A percentile compares a stretch with the other conserved stretches of the same genome.
These are phyloP conservation scores for Syngnathus scovelli DNA, from an alignment of 2,113 vertebrate genomes.

Conservation along the genomic window DNA sequence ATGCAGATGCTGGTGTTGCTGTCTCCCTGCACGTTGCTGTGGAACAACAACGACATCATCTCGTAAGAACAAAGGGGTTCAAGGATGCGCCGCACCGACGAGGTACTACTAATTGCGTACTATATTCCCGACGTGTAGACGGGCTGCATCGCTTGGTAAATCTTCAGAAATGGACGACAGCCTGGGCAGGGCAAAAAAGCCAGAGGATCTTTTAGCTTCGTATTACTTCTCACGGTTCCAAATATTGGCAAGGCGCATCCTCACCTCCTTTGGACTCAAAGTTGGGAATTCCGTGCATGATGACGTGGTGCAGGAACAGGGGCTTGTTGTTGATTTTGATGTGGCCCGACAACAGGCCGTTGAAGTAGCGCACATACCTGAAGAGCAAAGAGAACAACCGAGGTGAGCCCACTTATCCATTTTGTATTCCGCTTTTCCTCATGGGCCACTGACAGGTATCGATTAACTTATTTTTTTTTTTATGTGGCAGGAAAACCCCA, in stretches of 20 bases:
- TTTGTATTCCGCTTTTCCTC: not conserved
- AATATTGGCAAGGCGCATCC: not conserved
- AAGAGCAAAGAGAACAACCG: not conserved
- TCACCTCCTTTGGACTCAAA: constrained; percentile 95
- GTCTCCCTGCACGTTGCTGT: constrained; percentile 91
- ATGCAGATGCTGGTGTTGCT: constrained; percentile 97
- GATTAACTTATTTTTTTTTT: not conserved
- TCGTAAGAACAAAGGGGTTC: not conserved
- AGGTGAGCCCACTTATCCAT: not conserved
- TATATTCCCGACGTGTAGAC: constrained; percentile 98
- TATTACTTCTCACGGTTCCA: not conserved
- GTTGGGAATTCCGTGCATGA: constrained; percentile 98
- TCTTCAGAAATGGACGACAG: constrained; percentile 96
- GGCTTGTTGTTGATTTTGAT: constrained; percentile 99
- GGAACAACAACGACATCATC: not conserved
- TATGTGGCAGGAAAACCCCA: not conserved
- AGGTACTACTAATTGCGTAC: constrained; percentile 67
- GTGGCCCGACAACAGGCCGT: constrained; percentile 88
- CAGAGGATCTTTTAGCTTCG: not conserved
- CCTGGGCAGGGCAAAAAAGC: constrained; percentile 65
- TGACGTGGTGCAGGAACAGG: constrained; percentile 94
- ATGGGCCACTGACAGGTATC: not conserved
- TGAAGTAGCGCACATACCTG: constrained; percentile 97
- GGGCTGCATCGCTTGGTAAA: constrained; percentile 98
- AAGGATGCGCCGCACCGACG: constrained; percentile 6